Evolutionary conservation across 2,797 vertebrate species (phyloP).

Genomic region (Xiphorhynchus erythropygius): DNA sequence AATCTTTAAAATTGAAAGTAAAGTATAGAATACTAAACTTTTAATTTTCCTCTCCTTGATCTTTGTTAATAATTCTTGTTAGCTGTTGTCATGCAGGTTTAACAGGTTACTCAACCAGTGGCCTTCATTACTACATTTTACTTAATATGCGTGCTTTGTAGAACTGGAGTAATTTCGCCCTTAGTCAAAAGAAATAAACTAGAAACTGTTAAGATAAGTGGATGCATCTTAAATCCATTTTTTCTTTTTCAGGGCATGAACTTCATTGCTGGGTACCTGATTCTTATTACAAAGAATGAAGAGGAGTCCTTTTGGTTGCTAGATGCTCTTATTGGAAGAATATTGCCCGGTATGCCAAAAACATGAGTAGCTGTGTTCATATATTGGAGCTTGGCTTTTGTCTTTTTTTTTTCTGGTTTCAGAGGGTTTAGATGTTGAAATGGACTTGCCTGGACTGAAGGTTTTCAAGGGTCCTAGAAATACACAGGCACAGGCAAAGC

Average conservation of each 20-base stretch:
- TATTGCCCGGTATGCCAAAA: constrained; percentile 86
- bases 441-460: not conserved
- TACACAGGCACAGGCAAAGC: not conserved
- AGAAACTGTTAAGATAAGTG: not conserved
- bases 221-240: not conserved
- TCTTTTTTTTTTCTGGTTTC: not conserved
- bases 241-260: constrained; percentile 90
- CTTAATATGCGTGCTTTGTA: not conserved
- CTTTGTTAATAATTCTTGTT: not conserved
- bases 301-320: constrained; percentile 95
- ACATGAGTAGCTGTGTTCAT: not conserved
- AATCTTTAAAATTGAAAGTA: not conserved
- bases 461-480: not conserved
- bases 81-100: not conserved
- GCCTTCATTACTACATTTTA: not conserved
- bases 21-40: not conserved
- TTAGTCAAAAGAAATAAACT: not conserved
- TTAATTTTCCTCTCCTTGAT: not conserved
- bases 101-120: not conserved
- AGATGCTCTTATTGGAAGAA: constrained; percentile 89
- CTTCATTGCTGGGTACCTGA: constrained; percentile 93
- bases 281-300: constrained; percentile 92
- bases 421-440: not conserved
- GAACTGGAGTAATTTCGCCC: not conserved
- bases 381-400: not conserved